Conservation (phyloP, 2,797 vertebrate species). For the Florisuga fusca region DNA sequence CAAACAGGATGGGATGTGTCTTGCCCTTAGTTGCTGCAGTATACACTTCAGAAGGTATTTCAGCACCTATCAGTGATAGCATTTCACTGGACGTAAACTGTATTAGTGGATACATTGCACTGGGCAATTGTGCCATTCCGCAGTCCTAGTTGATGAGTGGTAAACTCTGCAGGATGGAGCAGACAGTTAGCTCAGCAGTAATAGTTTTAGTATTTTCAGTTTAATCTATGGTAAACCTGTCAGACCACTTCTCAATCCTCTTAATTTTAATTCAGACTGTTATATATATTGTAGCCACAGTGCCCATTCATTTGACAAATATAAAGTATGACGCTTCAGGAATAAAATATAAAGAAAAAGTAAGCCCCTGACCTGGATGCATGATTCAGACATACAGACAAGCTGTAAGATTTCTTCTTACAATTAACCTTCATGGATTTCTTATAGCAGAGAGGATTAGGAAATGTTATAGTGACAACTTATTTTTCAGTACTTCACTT, state of each 20-base stretch:
- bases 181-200: background rate
- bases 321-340: background rate
- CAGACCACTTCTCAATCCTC: background rate
- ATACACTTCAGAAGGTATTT: background rate
- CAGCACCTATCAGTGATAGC: background rate
- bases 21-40: background rate
- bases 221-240: background rate
- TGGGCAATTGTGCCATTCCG: background rate
- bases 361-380: background rate
- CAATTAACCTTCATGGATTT: background rate
- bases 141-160: background rate
- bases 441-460: background rate
- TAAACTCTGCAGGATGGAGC: background rate
- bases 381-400: background rate
- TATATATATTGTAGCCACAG: background rate
- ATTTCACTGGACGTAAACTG: background rate
- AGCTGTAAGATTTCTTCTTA: background rate
- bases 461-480: slow-evolving; percentile 36
- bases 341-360: background rate
- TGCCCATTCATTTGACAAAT: background rate
- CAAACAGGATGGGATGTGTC: background rate
- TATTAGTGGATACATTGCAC: background rate
- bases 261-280: background rate
- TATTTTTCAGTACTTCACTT: slow-evolving; percentile 28
- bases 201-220: background rate